Evolutionary conservation across 2,113 vertebrate genomes (phyloP), one percentile per base, ranked within the genome.

Genomic region (Brienomyrus longianalis): DNA sequence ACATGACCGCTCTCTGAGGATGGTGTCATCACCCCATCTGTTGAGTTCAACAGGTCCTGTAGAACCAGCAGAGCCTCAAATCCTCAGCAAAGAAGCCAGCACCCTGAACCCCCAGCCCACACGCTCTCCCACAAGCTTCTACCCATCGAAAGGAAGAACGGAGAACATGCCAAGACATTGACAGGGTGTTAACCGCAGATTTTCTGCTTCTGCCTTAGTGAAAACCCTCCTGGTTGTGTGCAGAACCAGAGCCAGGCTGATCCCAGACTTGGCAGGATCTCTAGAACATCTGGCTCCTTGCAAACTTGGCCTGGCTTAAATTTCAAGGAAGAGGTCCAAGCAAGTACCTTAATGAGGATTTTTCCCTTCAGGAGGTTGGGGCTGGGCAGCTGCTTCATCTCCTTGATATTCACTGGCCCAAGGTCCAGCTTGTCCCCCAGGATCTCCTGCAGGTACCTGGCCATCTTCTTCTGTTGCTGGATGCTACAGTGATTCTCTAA

Each of bases 401-500:
- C 98, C 93, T 95, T 96, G 10, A 91, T 92, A 92, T 95, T 93
- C 8, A 96, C 87, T 9, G 96, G 94, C 8, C 95, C 96, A 91
- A 99, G 94, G 52, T 99, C 97, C 91, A 99, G 96, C 93, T 97
- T 99, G 92, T 99, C 97, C 86, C 92, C 95, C 88, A 99, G 96
- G 94, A 99, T 97, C 90, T 97, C 97, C 93, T 97, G 96, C 91
- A 99, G 94, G 93, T 99, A 97, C 91, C 97, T 97, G 86, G 98
- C 97, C 0, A 99, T 99, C 96, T 99, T 99, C 94, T 98, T 97
- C 87, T 99, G 98, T 94, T 99, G 98, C 87, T 97, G 98, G 92
- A 99, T 95, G 80, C 95, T 99, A 93, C 98, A 99, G 92, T 99
- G 98, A 91, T 99, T 99, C 94, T 99, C 98, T 43, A 99, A 97